These are phyloP conservation scores for Trachurus trachurus DNA, from an alignment of 2,797 vertebrate genomes.

Conservation along the genomic window DNA sequence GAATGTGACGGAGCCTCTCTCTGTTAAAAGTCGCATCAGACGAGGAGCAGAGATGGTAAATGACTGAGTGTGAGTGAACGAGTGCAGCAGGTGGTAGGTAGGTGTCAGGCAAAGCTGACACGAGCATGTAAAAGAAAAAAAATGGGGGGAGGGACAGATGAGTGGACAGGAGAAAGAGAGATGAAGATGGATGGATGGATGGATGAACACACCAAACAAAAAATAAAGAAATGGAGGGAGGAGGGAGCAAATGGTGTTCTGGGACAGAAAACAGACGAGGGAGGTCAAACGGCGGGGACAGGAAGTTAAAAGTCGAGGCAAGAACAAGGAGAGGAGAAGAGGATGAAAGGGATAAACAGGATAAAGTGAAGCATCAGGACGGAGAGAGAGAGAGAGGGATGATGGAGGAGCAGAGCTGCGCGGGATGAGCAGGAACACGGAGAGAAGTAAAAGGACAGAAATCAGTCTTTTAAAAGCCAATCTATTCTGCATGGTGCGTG, in stretches of 20 bases:
- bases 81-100: conserved; percentile 49
- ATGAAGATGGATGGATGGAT: conserved; percentile 26
- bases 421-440: conserved; percentile 12
- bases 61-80: background rate
- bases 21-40: background rate
- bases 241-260: conserved; percentile 27
- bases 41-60: background rate
- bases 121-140: background rate
- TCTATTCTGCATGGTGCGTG: conserved; percentile 5
- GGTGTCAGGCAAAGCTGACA: conserved; percentile 33
- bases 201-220: background rate
- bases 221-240: conserved; percentile 13
- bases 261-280: conserved; percentile 55
- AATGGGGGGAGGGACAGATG: background rate
- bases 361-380: conserved; percentile 17
- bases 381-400: conserved; percentile 15
- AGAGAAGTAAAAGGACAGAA: conserved; percentile 33
- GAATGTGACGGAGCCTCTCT: background rate
- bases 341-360: conserved; percentile 36
- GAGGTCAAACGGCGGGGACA: conserved; percentile 40
- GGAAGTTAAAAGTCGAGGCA: conserved; percentile 48
- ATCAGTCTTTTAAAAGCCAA: conserved; percentile 42
- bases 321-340: conserved; percentile 21
- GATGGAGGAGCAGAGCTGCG: conserved; percentile 28
- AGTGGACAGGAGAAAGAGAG: conserved; percentile 5